Base-by-base conservation (phyloP, 2,888 invertebrate species). In the Pycnomerus fuliginosus region DNA sequence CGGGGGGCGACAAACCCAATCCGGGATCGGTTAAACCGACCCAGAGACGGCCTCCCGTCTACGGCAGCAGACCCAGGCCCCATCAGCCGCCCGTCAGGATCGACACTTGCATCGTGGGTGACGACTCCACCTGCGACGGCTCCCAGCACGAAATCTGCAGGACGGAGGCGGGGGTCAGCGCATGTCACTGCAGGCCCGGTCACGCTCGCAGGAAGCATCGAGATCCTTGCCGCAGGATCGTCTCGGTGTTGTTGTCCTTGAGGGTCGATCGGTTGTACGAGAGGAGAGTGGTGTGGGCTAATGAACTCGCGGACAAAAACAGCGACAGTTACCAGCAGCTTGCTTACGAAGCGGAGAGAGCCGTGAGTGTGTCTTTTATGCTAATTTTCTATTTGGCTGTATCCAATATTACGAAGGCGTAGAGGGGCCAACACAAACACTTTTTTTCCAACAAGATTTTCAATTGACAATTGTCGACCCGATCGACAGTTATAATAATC, bases 81-180 rank as follows among this genome's bases (percentile, higher is more conserved):
- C 80, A 79, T 0, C 78, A 85, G 68, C 80, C 89, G 49, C 81
- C 85, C 12, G 84, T 86, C 16, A 76, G 82, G 80, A 94, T 94
- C 48, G 94, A 94, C 67, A 94, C 94, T 0, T 94, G 94, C 61
- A 93, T 94, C 12, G 93, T 94, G 0, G 94, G 93, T 0, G 93
- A 94, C 58, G 90, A 91, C 58, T 85, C 89, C 1, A 93, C 94
- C 0, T 94, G 94, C 57, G 92, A 93, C 62, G 82, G 83, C 39
- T 85, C 89, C 1, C 89, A 92, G 65, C 87, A 90, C 61, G 94
- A 94, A 67, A 84, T 84, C 35, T 94, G 94, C 64, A 80, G 85
- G 48, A 94, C 92, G 0, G 90, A 90, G 71, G 87, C 77, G 69
- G 83, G 91, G 1, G 90, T 93, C 1, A 92, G 91, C 1, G 88